Conservation (phyloP, 2,888 invertebrate species). For the Zygaena filipendulae region DNA sequence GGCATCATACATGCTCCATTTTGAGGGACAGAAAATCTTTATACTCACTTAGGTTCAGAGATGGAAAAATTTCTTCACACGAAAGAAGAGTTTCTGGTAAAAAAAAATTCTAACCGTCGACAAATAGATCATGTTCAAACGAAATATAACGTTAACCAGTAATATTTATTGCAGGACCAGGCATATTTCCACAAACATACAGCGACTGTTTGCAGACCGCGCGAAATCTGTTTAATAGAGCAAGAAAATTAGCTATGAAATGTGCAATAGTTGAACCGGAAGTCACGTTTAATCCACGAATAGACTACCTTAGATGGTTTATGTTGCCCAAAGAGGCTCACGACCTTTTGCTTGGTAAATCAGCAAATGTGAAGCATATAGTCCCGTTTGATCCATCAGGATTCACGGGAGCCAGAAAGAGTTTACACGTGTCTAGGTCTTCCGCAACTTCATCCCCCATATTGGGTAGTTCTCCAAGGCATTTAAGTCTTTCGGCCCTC, state of each 20-base stretch:
- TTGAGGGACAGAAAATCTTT: constrained; percentile 87
- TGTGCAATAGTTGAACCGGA: constrained; percentile 80
- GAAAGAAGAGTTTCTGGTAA: constrained; percentile 75
- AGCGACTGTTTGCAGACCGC: constrained; percentile 84
- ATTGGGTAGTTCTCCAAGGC: constrained; percentile 69
- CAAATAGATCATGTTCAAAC: not conserved
- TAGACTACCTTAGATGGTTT: constrained; percentile 85
- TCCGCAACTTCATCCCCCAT: constrained; percentile 55
- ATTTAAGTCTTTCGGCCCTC: constrained; percentile 76
- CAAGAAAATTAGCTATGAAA: constrained; percentile 80
- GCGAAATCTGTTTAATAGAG: constrained; percentile 79
- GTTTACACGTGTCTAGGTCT: constrained; percentile 41
- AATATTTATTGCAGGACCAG: constrained; percentile 60
- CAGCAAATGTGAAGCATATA: constrained; percentile 79
- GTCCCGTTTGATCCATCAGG: constrained; percentile 79
- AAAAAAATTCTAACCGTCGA: no score
- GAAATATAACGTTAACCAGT: not conserved
- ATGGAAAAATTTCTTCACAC: constrained; percentile 79
- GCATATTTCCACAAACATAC: constrained; percentile 78
- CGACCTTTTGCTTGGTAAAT: constrained; percentile 76
- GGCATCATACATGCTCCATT: constrained; percentile 81
- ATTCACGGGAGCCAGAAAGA: constrained; percentile 63
- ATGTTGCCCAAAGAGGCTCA: constrained; percentile 90
- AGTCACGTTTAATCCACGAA: constrained; percentile 74
- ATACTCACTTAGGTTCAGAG: constrained; percentile 77